These are phyloP conservation scores for Salvelinus fontinalis DNA, from an alignment of 2,113 vertebrate species.

Conservation along the genomic window DNA sequence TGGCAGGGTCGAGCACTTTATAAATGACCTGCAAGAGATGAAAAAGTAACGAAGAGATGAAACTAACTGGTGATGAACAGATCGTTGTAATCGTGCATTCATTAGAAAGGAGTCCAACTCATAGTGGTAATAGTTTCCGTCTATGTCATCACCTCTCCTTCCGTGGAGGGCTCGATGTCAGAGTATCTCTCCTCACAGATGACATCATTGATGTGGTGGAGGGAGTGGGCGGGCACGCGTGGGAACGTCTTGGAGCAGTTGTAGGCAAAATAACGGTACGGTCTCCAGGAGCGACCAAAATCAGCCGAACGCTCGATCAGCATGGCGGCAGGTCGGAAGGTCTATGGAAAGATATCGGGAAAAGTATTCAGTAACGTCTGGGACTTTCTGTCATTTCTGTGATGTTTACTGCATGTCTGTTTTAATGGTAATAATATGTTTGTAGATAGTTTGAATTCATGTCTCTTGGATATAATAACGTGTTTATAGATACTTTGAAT, in stretches of 20 bases:
- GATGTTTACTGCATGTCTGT: not conserved
- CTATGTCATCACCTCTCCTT: constrained; percentile 76
- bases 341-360: constrained; percentile 61
- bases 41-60: not conserved
- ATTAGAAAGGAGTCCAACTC: not conserved
- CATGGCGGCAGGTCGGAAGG: constrained; percentile 84
- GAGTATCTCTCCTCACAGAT: constrained; percentile 87
- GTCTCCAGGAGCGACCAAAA: constrained; percentile 79
- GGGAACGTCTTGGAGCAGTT: constrained; percentile 85
- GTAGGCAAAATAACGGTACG: constrained; percentile 84
- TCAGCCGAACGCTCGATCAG: constrained; percentile 81
- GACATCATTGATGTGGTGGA: constrained; percentile 76
- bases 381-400: not conserved
- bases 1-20: constrained; percentile 85
- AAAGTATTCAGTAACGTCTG: not conserved
- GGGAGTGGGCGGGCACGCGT: constrained; percentile 52
- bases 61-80: not conserved
- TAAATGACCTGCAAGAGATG: constrained; percentile 81
- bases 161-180: constrained; percentile 83
- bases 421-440: not conserved
- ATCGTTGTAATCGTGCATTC: not conserved
- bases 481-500: not conserved
- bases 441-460: too few species aligned
- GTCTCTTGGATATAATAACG: too few species aligned
- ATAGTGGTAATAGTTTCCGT: not conserved